Percentiles rank a stretch among this genome's conserved stretches.
Evolutionary conservation across 1,140 invertebrate species (phyloP).

Genomic region (Cherax quadricarinatus): DNA sequence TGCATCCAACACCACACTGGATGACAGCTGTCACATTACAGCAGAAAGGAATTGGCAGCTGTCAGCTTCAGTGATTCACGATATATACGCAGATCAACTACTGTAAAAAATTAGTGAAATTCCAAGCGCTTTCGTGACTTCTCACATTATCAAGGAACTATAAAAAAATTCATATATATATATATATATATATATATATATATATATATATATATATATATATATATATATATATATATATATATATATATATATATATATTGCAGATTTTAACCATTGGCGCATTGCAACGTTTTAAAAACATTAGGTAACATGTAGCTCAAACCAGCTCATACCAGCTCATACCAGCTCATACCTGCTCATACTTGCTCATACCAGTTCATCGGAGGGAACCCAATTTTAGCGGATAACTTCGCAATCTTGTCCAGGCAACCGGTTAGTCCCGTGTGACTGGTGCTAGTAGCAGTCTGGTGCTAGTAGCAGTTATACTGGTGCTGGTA

Average conservation of each 20-base stretch:
- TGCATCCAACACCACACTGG: no score
- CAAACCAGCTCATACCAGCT: not conserved
- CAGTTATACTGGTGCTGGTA: no score
- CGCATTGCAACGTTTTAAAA: not conserved
- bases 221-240: slow-evolving; percentile 10
- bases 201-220: slow-evolving; percentile 12
- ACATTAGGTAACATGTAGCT: slow-evolving; percentile 12
- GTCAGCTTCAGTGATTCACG: no score
- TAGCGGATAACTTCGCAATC: not conserved
- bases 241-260: not conserved
- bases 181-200: not conserved
- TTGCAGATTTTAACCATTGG: not conserved
- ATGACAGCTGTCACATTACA: no score
- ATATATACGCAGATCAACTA: no score
- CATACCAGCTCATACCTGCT: no score
- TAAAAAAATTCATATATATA: not conserved
- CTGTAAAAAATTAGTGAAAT: no score
- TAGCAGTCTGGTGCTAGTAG: no score
- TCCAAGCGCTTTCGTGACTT: no score
- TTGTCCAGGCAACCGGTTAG: not conserved
- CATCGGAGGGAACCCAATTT: not conserved
- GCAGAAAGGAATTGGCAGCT: no score
- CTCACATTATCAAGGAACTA: no score
- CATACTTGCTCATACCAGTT: not conserved
- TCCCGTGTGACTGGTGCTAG: no score